Evolutionary conservation across 2,113 vertebrate genomes (phyloP).

Genomic region (Elachura formosa): DNA sequence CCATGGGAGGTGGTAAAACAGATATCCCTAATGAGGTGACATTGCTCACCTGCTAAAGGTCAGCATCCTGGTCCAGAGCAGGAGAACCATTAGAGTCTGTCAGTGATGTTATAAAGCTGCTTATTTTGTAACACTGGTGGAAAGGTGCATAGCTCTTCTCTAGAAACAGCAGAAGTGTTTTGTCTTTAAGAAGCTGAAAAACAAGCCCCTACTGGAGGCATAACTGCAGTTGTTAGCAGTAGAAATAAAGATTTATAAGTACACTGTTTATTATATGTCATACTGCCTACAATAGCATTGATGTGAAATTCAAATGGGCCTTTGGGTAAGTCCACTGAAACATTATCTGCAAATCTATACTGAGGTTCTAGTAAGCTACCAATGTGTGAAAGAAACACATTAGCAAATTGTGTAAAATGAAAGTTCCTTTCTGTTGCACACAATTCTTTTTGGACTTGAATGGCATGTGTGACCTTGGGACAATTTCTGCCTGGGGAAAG

Average conservation of each 20-base stretch:
- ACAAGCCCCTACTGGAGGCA: background rate
- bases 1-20: background rate
- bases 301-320: background rate
- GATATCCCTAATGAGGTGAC: background rate
- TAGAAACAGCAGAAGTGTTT: background rate
- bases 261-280: background rate
- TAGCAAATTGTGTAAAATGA: background rate
- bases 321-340: background rate
- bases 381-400: background rate
- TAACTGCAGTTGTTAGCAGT: background rate
- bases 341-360: background rate
- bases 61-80: background rate
- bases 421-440: background rate
- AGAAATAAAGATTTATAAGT: background rate
- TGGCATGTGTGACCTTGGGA: background rate
- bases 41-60: background rate
- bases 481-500: background rate
- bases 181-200: background rate
- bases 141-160: background rate
- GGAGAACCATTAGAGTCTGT: background rate
- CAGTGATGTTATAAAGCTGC: background rate
- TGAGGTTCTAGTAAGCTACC: background rate
- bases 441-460: background rate
- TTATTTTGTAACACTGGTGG: background rate
- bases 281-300: background rate